Conservation (phyloP, 2,113 vertebrate species). For the Cinclus cinclus region DNA sequence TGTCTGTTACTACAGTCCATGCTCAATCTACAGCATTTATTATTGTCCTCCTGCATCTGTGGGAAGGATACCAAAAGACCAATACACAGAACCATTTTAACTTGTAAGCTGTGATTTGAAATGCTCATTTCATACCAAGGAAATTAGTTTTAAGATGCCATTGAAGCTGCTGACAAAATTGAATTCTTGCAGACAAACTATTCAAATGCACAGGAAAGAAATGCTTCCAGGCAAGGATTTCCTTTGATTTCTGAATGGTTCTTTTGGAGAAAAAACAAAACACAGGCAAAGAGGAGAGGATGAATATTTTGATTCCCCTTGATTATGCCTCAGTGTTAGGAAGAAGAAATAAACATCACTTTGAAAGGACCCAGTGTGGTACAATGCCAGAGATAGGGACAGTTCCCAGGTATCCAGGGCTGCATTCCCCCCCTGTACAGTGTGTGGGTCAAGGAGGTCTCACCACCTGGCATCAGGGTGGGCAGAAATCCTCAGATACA, state of each 20-base stretch:
- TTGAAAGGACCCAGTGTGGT: not conserved
- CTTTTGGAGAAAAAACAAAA: not conserved
- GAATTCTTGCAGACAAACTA: not conserved
- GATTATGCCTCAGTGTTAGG: not conserved
- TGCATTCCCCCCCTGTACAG: fast-evolving
- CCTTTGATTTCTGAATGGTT: not conserved
- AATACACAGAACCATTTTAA: not conserved
- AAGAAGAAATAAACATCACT: not conserved
- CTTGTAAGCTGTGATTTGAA: not conserved
- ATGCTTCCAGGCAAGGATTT: not conserved
- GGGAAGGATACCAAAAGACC: not conserved
- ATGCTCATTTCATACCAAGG: not conserved
- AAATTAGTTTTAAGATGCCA: not conserved
- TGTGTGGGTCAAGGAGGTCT: no score
- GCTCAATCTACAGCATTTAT: not conserved
- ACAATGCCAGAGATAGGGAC: fast-evolving
- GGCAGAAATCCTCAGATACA: not conserved
- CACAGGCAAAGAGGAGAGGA: not conserved
- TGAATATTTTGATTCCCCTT: not conserved
- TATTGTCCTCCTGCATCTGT: not conserved
- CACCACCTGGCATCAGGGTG: fast-evolving
- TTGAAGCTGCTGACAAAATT: not conserved
- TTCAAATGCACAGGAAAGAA: not conserved
- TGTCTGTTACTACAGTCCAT: fast-evolving
- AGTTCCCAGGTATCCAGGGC: not conserved